Evolutionary conservation across 2,797 vertebrate species (phyloP), one percentile per base, ranked within the genome.

Genomic region (Cynodonichthys magdalenae): DNA sequence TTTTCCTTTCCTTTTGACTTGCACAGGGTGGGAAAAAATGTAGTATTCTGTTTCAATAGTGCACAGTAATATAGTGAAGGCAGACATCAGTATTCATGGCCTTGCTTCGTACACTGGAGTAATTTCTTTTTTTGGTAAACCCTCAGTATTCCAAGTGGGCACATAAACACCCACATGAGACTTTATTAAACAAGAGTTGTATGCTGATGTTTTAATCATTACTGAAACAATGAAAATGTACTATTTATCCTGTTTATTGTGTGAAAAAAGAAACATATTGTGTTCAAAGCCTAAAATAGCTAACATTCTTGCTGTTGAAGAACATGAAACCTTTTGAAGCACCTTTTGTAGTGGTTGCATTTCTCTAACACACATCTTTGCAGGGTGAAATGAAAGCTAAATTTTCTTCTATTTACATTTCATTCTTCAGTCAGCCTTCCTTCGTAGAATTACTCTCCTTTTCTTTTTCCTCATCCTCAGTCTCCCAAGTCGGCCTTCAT

Each of bases 401-500:
- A 20, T 20, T 20, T 4, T 39, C 36, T 39, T 34, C 74, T 60
- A 74, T 82, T 83, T 69, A 59, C 48, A 24, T 76, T 53, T 75
- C 48, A 59, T 75, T 58, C 53, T 61, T 69, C 59, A 69, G 75
- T 6, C 60, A 56, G 55, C 34, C 28, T 69, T 58, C 46, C 53
- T 77, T 42, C 51, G 79, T 64, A 59, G 15, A 55, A 41, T 66
- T 39, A 54, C 46, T 46, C 27, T 66, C 51, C 24, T 54, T 79
- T 34, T 36, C 59, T 81, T 63, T 88, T 11, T 75, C 74, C 53
- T 69, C 65, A 68, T 82, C 81, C 74, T 71, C 90, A 99, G 98
- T 98, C 96, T 82, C 96, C 96, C 71, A 98, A 98, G 90, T 98
- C 97, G 69, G 98, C 98, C 92, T 99, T 99, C 92, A 98, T 98